Conservation (phyloP, 2,888 invertebrate genomes). For the Norana najaformis region DNA sequence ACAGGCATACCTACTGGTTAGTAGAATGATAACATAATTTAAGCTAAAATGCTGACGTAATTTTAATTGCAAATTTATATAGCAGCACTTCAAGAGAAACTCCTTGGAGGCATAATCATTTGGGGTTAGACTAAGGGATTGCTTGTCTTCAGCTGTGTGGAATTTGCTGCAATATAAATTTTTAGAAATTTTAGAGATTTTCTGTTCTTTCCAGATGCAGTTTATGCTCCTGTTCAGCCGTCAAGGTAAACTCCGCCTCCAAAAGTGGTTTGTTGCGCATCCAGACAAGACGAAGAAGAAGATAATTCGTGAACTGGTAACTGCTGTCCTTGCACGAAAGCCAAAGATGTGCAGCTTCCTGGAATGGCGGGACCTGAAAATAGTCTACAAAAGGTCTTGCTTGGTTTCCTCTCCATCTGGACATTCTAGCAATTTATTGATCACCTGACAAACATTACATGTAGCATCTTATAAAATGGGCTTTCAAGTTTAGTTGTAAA, state of each 20-base stretch:
- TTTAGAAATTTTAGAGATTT: background rate
- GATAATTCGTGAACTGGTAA: constrained; percentile 90
- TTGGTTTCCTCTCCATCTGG: no score
- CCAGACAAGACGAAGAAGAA: constrained; percentile 97
- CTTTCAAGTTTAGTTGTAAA: background rate
- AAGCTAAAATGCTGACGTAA: background rate
- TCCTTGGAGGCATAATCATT: no score
- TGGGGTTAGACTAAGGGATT: background rate
- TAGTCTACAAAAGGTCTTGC: constrained; percentile 92
- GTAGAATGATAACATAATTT: background rate
- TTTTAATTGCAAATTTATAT: no score
- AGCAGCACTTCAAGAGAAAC: no score
- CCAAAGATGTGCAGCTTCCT: constrained; percentile 98
- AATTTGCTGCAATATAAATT: no score
- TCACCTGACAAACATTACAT: no score
- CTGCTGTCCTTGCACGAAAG: constrained; percentile 88
- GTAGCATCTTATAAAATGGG: no score
- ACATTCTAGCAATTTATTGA: no score
- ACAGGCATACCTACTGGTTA: no score
- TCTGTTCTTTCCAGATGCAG: constrained; percentile 76
- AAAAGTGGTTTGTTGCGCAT: constrained; percentile 98
- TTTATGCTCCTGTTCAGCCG: constrained; percentile 98
- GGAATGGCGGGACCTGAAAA: constrained; percentile 98
- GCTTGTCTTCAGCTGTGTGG: background rate
- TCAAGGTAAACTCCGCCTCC: constrained; percentile 94